Conservation (phyloP, 2,797 vertebrate genomes). For the Hipposideros larvatus region DNA sequence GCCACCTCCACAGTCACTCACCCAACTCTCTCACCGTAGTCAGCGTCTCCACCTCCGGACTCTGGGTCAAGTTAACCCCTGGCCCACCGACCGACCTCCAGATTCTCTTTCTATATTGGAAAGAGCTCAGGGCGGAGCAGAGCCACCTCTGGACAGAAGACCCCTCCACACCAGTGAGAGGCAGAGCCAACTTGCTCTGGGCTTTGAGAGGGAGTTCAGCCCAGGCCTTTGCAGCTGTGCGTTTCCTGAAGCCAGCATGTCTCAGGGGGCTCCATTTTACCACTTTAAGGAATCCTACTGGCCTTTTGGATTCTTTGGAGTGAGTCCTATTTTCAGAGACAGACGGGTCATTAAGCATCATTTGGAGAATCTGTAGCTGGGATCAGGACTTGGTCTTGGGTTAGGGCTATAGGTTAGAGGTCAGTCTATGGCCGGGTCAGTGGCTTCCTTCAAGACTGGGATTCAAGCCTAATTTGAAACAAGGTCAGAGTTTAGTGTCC, state of each 20-base stretch:
- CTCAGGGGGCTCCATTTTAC: neutral
- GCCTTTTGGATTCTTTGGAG: neutral
- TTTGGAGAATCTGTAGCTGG: neutral
- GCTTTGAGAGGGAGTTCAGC: neutral
- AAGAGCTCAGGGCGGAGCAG: neutral
- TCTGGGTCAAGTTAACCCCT: neutral
- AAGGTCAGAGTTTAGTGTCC: neutral
- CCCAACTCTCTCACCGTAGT: rapidly evolving
- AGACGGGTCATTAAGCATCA: neutral
- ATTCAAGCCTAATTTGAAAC: neutral
- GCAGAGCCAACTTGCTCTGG: neutral
- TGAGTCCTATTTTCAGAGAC: neutral
- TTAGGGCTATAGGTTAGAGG: neutral
- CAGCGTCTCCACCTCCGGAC: neutral
- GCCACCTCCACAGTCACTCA: neutral
- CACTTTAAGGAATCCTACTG: neutral
- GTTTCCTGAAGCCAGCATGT: neutral
- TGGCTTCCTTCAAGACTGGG: neutral
- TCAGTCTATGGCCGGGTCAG: neutral
- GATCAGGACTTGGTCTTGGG: neutral
- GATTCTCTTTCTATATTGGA: neutral
- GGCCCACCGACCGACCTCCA: neutral
- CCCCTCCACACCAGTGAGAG: neutral
- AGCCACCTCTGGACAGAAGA: neutral
- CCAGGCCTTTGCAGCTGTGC: neutral